Evolutionary conservation across 2,888 invertebrate species (phyloP).

Genomic region (Drosophila neonasuta): DNA sequence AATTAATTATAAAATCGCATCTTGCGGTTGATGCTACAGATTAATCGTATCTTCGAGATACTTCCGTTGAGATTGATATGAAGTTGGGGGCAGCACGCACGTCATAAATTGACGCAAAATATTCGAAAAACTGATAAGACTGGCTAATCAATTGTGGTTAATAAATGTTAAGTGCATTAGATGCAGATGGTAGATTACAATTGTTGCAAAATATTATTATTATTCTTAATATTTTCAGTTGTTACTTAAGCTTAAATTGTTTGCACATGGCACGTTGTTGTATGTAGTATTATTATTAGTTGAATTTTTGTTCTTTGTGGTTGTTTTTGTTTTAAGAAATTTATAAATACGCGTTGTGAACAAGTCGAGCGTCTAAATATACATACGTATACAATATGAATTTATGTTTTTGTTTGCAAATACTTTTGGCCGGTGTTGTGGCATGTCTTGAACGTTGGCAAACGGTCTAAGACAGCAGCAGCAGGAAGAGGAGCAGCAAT

Average conservation of each 20-base stretch:
- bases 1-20: background rate
- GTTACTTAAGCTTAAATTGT: slow-evolving; percentile 26
- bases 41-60: slow-evolving; percentile 3
- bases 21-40: background rate
- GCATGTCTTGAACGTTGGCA: slow-evolving; percentile 60
- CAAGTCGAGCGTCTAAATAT: slow-evolving; percentile 54
- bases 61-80: background rate
- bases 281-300: slow-evolving; percentile 34
- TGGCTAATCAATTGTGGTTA: background rate
- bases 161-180: background rate
- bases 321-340: slow-evolving; percentile 24
- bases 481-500: slow-evolving; percentile 38
- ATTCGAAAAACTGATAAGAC: slow-evolving; percentile 28
- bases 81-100: slow-evolving; percentile 12
- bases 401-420: slow-evolving; percentile 78
- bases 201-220: slow-evolving; percentile 1
- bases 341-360: slow-evolving; percentile 60
- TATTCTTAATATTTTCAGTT: background rate
- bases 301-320: background rate
- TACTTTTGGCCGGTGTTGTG: slow-evolving; percentile 63
- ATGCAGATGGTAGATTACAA: background rate
- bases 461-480: slow-evolving; percentile 39
- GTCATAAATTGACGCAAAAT: slow-evolving; percentile 14
- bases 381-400: slow-evolving; percentile 48
- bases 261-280: slow-evolving; percentile 4